Evolutionary conservation across 2,888 invertebrate species (phyloP).

Genomic region (Archaeoteleia sp.): DNA sequence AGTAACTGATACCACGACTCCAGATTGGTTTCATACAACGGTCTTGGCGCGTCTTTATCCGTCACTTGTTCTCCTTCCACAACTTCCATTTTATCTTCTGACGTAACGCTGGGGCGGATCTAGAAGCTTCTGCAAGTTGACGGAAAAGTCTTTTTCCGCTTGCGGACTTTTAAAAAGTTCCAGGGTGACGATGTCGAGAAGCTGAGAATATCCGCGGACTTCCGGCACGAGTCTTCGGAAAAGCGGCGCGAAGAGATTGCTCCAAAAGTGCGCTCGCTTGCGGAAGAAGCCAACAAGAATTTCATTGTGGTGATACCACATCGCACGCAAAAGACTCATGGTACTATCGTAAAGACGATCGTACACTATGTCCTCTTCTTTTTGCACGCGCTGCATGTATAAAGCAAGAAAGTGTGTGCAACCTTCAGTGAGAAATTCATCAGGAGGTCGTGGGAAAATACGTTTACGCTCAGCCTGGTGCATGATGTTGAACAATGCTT

Average conservation of each 20-base stretch:
- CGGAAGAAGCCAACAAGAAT: constrained; percentile 73
- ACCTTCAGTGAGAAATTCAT: constrained; percentile 71
- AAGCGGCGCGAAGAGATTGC: constrained; percentile 69
- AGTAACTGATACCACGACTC: constrained; percentile 73
- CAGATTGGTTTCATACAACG: constrained; percentile 68
- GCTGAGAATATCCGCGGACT: constrained; percentile 69
- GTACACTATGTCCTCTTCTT: constrained; percentile 69
- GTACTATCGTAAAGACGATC: constrained; percentile 71
- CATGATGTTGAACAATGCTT: constrained; percentile 73
- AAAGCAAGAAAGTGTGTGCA: constrained; percentile 71
- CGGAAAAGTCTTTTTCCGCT: constrained; percentile 66
- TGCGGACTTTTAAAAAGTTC: constrained; percentile 70
- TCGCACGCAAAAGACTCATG: constrained; percentile 71
- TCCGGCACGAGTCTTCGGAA: constrained; percentile 65
- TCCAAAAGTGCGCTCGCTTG: constrained; percentile 72
- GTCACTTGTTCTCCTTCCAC: constrained; percentile 13
- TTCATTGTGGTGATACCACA: constrained; percentile 74
- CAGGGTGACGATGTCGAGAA: constrained; percentile 71
- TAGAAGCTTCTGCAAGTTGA: constrained; percentile 68
- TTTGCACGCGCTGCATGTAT: constrained; percentile 66
- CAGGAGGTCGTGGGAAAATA: constrained; percentile 70
- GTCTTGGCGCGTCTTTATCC: constrained; percentile 55
- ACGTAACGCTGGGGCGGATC: constrained; percentile 62
- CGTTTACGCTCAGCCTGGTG: constrained; percentile 71
- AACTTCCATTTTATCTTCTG: neutral